Percentiles rank a stretch among this genome's conserved stretches.
These are phyloP conservation scores for Embiotoca jacksoni DNA, from an alignment of 2,113 vertebrate species.

Conservation along the genomic window DNA sequence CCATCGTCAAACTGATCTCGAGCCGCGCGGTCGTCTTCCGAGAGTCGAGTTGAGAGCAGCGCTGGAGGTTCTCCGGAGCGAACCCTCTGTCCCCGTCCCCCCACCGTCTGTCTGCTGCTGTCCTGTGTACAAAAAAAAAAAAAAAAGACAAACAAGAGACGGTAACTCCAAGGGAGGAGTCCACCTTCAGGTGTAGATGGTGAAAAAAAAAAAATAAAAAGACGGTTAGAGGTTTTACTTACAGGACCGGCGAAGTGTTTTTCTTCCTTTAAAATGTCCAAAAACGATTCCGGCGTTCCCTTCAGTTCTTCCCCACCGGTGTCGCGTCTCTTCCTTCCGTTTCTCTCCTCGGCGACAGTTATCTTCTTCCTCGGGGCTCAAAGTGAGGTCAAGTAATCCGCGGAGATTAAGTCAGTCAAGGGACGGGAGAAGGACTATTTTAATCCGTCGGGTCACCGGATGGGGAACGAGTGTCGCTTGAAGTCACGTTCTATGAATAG, in stretches of 20 bases:
- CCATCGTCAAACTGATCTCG: slow-evolving; percentile 62
- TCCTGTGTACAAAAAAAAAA: background rate
- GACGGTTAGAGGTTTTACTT: no score
- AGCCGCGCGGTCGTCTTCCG: slow-evolving; percentile 48
- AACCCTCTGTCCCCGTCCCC: background rate
- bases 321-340: slow-evolving; percentile 13
- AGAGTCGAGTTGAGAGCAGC: slow-evolving; percentile 13
- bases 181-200: no score
- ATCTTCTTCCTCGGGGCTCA: slow-evolving; percentile 25
- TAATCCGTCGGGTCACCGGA: slow-evolving; percentile 8
- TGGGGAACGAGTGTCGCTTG: no score
- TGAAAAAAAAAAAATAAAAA: no score
- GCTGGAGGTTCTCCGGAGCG: slow-evolving; percentile 35
- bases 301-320: background rate
- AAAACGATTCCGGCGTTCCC: background rate
- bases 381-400: slow-evolving; percentile 61
- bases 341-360: slow-evolving; percentile 14
- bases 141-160: background rate
- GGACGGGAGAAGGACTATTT: slow-evolving; percentile 51
- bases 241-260: background rate
- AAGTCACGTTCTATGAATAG: no score
- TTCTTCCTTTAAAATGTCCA: background rate
- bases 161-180: no score
- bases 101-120: background rate
- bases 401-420: slow-evolving; percentile 61